Percentiles rank a stretch among this genome's conserved stretches.
These are phyloP conservation scores for Megalonaias nervosa DNA, from an alignment of 1,140 invertebrate genomes.

Conservation along the genomic window DNA sequence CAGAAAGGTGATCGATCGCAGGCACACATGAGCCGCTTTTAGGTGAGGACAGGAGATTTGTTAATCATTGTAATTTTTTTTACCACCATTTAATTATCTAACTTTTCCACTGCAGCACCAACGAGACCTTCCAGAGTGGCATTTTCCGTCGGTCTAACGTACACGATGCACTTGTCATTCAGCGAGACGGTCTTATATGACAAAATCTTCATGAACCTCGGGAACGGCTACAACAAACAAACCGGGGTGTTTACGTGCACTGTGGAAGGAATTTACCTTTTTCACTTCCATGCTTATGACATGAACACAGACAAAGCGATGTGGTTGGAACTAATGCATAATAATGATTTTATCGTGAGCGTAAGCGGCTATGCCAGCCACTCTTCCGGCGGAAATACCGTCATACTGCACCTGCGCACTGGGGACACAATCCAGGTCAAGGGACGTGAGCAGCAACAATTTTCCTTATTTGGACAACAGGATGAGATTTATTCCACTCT, in stretches of 20 bases:
- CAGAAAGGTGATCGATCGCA: too few relatives aligned
- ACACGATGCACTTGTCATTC: conserved; percentile 10
- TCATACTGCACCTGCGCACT: conserved; percentile 16
- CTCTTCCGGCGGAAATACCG: conserved; percentile 20
- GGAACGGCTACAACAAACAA: conserved; percentile 7
- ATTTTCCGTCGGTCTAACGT: conserved; percentile 23
- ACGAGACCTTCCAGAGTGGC: not conserved
- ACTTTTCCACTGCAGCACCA: not conserved
- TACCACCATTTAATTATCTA: too few relatives aligned
- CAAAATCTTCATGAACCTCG: conserved; percentile 11
- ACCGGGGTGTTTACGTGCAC: conserved; percentile 23
- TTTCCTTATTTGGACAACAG: conserved; percentile 17
- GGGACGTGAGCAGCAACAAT: conserved; percentile 5
- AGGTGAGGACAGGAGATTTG: too few relatives aligned
- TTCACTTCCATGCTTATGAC: conserved; percentile 25
- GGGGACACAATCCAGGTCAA: conserved; percentile 15
- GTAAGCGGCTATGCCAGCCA: conserved; percentile 29
- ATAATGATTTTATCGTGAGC: conserved; percentile 9
- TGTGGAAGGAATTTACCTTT: conserved; percentile 18
- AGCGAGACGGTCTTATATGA: conserved; percentile 19
- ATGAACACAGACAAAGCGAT: conserved; percentile 24
- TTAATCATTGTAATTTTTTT: too few relatives aligned
- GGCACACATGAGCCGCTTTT: too few relatives aligned
- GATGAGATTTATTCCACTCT: conserved; percentile 26
- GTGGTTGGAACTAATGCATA: conserved; percentile 27